Percentiles rank a stretch among this genome's conserved stretches.
Conservation (phyloP, 2,113 vertebrate genomes). For the Merops nubicus region DNA sequence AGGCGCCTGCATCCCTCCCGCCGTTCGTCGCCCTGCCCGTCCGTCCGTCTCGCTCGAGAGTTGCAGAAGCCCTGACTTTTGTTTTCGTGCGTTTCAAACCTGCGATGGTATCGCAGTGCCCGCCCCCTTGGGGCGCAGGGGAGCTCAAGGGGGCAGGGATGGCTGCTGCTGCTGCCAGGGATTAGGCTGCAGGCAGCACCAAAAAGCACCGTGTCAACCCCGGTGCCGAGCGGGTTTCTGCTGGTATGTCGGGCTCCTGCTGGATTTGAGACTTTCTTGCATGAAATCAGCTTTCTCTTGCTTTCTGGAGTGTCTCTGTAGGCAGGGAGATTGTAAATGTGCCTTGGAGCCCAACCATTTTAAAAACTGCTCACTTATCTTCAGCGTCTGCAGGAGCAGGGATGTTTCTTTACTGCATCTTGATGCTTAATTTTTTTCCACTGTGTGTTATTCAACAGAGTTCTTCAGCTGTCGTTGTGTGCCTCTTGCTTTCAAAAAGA, state of each 20-base stretch:
- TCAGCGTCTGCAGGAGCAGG: background rate
- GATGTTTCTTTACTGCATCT: background rate
- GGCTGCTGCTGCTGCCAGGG: constrained; percentile 16
- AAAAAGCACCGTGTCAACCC: too few relatives aligned
- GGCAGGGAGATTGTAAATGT: background rate
- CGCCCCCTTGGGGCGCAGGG: constrained; percentile 36
- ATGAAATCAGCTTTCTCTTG: background rate
- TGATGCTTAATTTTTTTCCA: background rate
- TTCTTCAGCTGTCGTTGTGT: background rate
- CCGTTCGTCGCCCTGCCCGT: too few relatives aligned
- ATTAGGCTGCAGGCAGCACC: constrained; percentile 1
- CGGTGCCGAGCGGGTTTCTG: background rate
- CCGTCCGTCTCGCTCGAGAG: background rate
- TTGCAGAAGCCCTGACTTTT: background rate
- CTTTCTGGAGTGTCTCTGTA: background rate
- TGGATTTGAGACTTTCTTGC: background rate
- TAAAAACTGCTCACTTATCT: background rate
- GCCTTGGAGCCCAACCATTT: constrained; percentile 30
- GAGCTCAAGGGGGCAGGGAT: background rate
- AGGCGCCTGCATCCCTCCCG: background rate
- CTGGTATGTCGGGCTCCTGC: background rate
- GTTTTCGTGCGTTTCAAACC: constrained; percentile 26
- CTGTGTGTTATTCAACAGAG: background rate
- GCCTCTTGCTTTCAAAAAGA: background rate
- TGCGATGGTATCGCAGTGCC: constrained; percentile 11